Percentiles rank a stretch among this genome's conserved stretches.
Conservation (phyloP, 2,888 invertebrate species). For the Agonum fuliginosum region DNA sequence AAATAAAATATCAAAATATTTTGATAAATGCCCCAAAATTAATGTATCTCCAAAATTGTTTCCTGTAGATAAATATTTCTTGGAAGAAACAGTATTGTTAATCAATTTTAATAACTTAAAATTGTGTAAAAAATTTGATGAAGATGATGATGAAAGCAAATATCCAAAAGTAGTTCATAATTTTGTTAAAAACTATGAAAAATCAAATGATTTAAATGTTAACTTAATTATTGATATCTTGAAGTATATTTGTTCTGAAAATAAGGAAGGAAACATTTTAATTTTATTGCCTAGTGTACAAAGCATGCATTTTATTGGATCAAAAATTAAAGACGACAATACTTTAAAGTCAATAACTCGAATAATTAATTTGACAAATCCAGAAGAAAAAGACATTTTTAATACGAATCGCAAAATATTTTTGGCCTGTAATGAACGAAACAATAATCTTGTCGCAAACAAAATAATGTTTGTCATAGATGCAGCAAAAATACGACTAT, state of each 20-base stretch:
- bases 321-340: neutral
- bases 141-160: neutral
- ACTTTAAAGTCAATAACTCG: neutral
- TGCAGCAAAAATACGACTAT: conserved; percentile 84
- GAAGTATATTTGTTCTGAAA: conserved; percentile 76
- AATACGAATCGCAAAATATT: conserved; percentile 14
- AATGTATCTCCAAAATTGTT: conserved; percentile 88
- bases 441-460: conserved; percentile 46
- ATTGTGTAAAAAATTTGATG: neutral
- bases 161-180: neutral
- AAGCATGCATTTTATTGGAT: neutral
- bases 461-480: conserved; percentile 92
- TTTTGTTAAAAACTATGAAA: conserved; percentile 61
- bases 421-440: neutral
- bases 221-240: conserved; percentile 79
- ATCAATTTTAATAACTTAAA: conserved; percentile 65
- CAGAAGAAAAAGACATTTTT: neutral
- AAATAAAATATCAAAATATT: conserved; percentile 83
- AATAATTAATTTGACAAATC: neutral
- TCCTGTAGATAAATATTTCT: conserved; percentile 83
- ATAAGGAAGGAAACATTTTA: conserved; percentile 83
- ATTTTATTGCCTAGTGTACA: conserved; percentile 89
- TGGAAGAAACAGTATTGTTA: conserved; percentile 82
- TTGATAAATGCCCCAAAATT: conserved; percentile 80
- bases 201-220: conserved; percentile 80